Evolutionary conservation across 2,888 invertebrate genomes (phyloP).

Genomic region (Caenorhabditis sp.): DNA sequence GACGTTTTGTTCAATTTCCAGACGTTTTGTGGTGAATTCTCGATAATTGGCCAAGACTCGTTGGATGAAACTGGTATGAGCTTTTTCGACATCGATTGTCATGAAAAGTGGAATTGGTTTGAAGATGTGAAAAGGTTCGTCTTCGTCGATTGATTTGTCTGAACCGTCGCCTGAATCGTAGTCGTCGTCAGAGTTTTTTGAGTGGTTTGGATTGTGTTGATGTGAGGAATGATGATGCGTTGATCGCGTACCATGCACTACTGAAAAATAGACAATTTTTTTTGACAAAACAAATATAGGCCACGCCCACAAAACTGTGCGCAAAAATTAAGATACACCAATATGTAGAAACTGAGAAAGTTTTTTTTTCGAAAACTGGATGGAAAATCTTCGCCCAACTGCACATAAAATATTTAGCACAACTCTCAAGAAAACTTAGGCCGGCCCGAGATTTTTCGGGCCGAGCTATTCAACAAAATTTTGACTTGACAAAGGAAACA

Average conservation of each 20-base stretch:
- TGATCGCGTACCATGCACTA: constrained; percentile 20
- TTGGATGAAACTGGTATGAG: constrained; percentile 17
- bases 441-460: too few relatives aligned
- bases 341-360: too few relatives aligned
- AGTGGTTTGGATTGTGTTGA: constrained; percentile 2
- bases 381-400: too few relatives aligned
- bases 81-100: constrained; percentile 14
- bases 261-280: constrained; percentile 15
- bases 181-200: constrained; percentile 11
- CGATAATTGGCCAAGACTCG: constrained; percentile 24
- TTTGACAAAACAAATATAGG: too few relatives aligned
- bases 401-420: too few relatives aligned
- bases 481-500: too few relatives aligned
- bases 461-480: too few relatives aligned
- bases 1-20: constrained; percentile 20
- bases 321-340: too few relatives aligned
- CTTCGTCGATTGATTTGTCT: constrained; percentile 15
- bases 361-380: too few relatives aligned
- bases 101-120: constrained; percentile 1
- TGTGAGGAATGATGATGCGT: not conserved
- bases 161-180: constrained; percentile 26
- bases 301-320: too few relatives aligned
- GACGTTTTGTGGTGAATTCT: constrained; percentile 22
- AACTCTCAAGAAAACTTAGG: too few relatives aligned
- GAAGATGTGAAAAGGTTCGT: not conserved